These are phyloP conservation scores for Danio jaintianensis DNA, from an alignment of 2,797 vertebrate genomes.

Conservation along the genomic window DNA sequence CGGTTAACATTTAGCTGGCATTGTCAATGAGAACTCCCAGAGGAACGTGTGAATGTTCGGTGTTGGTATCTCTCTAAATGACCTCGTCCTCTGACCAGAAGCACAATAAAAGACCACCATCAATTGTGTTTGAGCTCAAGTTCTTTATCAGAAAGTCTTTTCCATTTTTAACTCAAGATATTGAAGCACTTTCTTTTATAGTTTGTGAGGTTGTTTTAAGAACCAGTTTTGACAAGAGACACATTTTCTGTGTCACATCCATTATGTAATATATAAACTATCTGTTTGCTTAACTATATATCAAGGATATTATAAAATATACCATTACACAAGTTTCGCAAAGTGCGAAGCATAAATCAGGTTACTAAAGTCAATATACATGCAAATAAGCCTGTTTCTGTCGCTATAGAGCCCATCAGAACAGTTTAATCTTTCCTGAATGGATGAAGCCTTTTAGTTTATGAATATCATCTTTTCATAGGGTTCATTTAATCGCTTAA, in stretches of 20 bases:
- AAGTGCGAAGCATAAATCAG: constrained; percentile 9
- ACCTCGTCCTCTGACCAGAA: constrained; percentile 37
- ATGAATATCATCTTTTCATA: not conserved
- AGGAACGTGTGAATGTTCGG: constrained; percentile 41
- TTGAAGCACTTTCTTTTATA: constrained; percentile 42
- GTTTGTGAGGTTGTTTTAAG: constrained; percentile 22
- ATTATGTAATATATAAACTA: not conserved
- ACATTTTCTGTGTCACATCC: not conserved
- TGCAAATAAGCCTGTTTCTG: constrained; percentile 30
- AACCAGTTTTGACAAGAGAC: constrained; percentile 35
- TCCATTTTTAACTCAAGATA: constrained; percentile 33
- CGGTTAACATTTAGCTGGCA: constrained; percentile 50
- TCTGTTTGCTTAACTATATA: not conserved
- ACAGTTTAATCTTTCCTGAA: constrained; percentile 1
- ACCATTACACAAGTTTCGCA: not conserved
- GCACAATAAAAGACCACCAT: constrained; percentile 45
- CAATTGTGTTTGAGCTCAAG: constrained; percentile 43
- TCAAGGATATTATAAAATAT: not conserved
- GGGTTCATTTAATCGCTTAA: not conserved
- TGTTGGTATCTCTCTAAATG: constrained; percentile 51
- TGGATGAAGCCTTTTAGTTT: not conserved
- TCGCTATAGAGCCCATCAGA: constrained; percentile 6
- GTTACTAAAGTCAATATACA: constrained; percentile 38
- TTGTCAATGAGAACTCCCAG: constrained; percentile 48
- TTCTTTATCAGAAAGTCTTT: constrained; percentile 57